Evolutionary conservation across 2,797 vertebrate species (phyloP).

Genomic region (Antennarius maculatus): DNA sequence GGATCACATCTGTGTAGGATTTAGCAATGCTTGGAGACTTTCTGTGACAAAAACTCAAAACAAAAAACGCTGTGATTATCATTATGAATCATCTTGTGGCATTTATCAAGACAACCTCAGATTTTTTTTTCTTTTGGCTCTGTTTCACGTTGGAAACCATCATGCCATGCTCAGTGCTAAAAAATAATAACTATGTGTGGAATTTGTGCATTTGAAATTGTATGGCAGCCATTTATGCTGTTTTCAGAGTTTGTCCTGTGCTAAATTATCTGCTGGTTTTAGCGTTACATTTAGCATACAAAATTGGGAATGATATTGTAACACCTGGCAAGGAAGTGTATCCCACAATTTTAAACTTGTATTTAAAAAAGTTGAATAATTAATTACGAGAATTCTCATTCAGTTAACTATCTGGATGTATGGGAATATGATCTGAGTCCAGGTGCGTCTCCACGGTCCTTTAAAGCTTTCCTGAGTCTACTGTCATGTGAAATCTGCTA

Average conservation of each 20-base stretch:
- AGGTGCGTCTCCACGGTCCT: slow-evolving; percentile 6
- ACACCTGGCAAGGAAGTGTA: neutral
- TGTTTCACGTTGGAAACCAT: no score
- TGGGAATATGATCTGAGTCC: slow-evolving; percentile 17
- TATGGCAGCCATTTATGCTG: neutral
- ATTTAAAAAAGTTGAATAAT: neutral
- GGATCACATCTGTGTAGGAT: no score
- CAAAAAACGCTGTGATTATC: no score
- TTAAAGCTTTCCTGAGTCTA: slow-evolving; percentile 6
- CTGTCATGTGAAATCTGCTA: slow-evolving; percentile 5
- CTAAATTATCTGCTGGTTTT: slow-evolving; percentile 5
- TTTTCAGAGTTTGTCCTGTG: slow-evolving; percentile 18
- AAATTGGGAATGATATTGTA: neutral
- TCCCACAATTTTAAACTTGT: neutral
- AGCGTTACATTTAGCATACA: slow-evolving; percentile 1
- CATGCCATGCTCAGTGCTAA: no score
- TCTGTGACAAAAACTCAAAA: neutral
- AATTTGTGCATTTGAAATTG: no score
- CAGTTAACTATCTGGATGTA: neutral
- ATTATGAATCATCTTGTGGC: no score
- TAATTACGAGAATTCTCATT: slow-evolving; percentile 1
- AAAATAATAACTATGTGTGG: no score
- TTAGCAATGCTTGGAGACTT: neutral
- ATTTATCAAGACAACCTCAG: no score
- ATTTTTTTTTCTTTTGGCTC: no score